phyloP scores from a whole-genome alignment of 1,140 invertebrate species.

The Drosophila sechellia region DNA sequence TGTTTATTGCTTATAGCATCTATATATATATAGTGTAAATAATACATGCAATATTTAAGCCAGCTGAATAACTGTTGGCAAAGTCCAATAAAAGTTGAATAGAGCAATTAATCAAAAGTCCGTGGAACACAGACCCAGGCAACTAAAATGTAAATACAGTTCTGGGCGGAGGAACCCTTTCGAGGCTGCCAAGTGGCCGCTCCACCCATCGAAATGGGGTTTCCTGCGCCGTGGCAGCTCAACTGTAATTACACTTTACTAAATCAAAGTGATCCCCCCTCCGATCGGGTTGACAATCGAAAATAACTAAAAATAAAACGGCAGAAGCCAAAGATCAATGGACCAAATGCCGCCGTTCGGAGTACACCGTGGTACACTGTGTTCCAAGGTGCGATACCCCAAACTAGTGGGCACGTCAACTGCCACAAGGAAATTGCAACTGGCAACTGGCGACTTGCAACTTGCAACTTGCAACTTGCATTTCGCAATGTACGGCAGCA shows the following conservation, averaged over 20 bases:
- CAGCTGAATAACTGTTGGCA: background rate
- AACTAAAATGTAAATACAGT: background rate
- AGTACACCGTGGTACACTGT: background rate
- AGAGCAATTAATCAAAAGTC: background rate
- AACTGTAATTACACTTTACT: constrained; percentile 49
- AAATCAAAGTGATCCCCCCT: constrained; percentile 36
- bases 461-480: constrained; percentile 6
- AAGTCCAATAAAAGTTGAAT: background rate
- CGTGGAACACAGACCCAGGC: background rate
- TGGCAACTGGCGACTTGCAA: constrained; percentile 28
- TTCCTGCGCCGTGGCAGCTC: constrained; percentile 1
- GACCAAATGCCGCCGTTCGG: constrained; percentile 28
- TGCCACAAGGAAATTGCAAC: constrained; percentile 51
- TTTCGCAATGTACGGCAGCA: constrained; percentile 48
- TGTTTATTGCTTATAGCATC: too few relatives aligned
- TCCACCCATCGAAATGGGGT: constrained; percentile 14
- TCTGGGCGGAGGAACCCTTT: background rate
- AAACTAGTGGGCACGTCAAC: constrained; percentile 54
- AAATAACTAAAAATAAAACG: constrained; percentile 7
- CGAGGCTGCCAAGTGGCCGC: background rate
- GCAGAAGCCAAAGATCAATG: constrained; percentile 46
- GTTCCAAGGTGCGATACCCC: constrained; percentile 41
- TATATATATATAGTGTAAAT: too few relatives aligned
- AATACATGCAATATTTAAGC: too few relatives aligned
- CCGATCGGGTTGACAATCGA: constrained; percentile 37